These are phyloP conservation scores for Xyliphius kryptos DNA, from an alignment of 2,113 vertebrate species.

Conservation along the genomic window DNA sequence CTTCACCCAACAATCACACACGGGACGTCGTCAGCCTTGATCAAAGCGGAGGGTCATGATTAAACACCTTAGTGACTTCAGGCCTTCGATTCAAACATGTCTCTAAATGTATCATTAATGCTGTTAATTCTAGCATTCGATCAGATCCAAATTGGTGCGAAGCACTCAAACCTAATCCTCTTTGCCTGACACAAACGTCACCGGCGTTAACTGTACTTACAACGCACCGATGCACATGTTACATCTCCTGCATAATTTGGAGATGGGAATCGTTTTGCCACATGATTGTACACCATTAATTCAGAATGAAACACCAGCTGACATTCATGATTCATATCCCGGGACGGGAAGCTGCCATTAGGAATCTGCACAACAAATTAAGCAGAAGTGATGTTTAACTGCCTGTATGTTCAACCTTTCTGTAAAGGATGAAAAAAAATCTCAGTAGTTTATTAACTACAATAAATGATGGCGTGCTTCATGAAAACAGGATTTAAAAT, in stretches of 20 bases:
- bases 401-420: too few relatives aligned
- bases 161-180: too few relatives aligned
- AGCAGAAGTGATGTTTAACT: slow-evolving; percentile 27
- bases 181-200: too few relatives aligned
- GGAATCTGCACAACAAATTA: slow-evolving; percentile 41
- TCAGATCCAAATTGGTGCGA: too few relatives aligned
- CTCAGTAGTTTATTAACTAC: too few relatives aligned
- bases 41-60: slow-evolving; percentile 18
- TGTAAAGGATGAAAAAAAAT: too few relatives aligned
- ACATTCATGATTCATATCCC: slow-evolving; percentile 44
- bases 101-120: too few relatives aligned
- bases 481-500: too few relatives aligned
- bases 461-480: too few relatives aligned
- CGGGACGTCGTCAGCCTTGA: slow-evolving; percentile 43
- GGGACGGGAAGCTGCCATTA: slow-evolving; percentile 19
- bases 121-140: too few relatives aligned
- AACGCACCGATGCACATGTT: slow-evolving; percentile 15
- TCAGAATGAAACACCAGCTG: slow-evolving; percentile 32
- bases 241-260: slow-evolving; percentile 19
- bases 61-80: neutral
- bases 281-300: slow-evolving; percentile 38
- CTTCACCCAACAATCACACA: slow-evolving; percentile 51
- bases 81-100: too few relatives aligned
- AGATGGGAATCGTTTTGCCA: slow-evolving; percentile 32
- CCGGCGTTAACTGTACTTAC: neutral